Percentiles rank a stretch among this genome's conserved stretches.
Conservation (phyloP, 2,888 invertebrate genomes). For the Cephus pulcher region DNA sequence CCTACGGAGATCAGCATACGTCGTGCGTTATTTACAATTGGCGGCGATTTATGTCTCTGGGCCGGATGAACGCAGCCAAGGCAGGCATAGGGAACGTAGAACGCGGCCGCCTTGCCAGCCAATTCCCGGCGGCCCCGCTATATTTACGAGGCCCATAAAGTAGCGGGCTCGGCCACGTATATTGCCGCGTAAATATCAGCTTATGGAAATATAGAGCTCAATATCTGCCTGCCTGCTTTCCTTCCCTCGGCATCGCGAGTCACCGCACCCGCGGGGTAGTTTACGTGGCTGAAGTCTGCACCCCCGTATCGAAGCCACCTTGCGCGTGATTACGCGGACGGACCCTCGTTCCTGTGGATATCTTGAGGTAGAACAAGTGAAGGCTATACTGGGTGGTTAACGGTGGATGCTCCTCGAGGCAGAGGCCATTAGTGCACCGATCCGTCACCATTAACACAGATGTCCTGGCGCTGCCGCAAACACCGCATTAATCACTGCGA, state of each 20-base stretch:
- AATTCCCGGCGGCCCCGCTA: conserved; percentile 64
- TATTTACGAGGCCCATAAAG: conserved; percentile 66
- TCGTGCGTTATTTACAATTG: conserved; percentile 64
- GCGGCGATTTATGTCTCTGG: conserved; percentile 57
- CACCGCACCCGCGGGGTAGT: conserved; percentile 5
- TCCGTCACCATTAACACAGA: conserved; percentile 63
- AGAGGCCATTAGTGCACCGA: conserved; percentile 57
- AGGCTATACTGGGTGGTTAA: background rate
- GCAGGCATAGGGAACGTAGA: conserved; percentile 29
- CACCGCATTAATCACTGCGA: conserved; percentile 58
- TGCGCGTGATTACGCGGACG: conserved; percentile 20
- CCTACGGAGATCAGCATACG: conserved; percentile 58
- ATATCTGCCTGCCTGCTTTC: conserved; percentile 66
- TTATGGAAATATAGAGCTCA: conserved; percentile 72
- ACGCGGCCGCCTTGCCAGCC: conserved; percentile 61
- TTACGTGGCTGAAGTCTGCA: conserved; percentile 5
- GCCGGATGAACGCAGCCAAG: conserved; percentile 43
- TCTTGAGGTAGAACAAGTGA: background rate
- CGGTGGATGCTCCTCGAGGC: conserved; percentile 20
- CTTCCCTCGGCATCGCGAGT: conserved; percentile 24
- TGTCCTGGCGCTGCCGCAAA: conserved; percentile 54
- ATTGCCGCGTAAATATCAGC: conserved; percentile 71
- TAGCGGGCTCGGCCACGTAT: conserved; percentile 64
- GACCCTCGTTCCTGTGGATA: background rate
- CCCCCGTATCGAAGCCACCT: conserved; percentile 4